Evolutionary conservation across 2,888 invertebrate genomes (phyloP).

Genomic region (Lithosia quadra): DNA sequence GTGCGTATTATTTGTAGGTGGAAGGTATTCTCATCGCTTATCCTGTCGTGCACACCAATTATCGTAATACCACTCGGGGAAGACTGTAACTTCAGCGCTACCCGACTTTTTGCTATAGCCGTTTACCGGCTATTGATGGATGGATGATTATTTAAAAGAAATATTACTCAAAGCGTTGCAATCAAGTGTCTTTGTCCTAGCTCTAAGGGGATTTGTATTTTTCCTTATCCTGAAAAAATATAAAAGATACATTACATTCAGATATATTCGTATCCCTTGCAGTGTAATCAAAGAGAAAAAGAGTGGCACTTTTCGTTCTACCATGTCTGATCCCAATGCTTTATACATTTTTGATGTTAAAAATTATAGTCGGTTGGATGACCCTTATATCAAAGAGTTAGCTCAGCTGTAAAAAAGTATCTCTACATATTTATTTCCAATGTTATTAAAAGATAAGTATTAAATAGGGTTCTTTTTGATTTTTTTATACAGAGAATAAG

Average conservation of each 20-base stretch:
- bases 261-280: slow-evolving; percentile 1
- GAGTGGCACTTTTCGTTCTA: slow-evolving; percentile 24
- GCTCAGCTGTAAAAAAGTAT: slow-evolving; percentile 22
- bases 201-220: slow-evolving; percentile 13
- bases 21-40: neutral
- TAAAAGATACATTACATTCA: slow-evolving; percentile 20
- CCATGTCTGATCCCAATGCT: slow-evolving; percentile 11
- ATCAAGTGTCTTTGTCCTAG: slow-evolving; percentile 18
- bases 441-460: neutral
- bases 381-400: slow-evolving; percentile 29
- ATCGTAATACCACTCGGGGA: slow-evolving; percentile 15
- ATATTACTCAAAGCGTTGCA: slow-evolving; percentile 24
- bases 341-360: slow-evolving; percentile 26
- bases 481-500: too few species aligned
- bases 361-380: slow-evolving; percentile 29
- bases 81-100: neutral
- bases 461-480: too few species aligned
- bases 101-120: slow-evolving; percentile 4
- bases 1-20: neutral
- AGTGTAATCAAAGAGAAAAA: slow-evolving; percentile 26
- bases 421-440: neutral
- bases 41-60: slow-evolving; percentile 12
- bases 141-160: slow-evolving; percentile 18
- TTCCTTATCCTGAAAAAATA: slow-evolving; percentile 14
- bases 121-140: slow-evolving; percentile 19